Evolutionary conservation across 2,888 invertebrate species (phyloP), one percentile per base, ranked within the genome.

Genomic region (Drosophila helvetica): DNA sequence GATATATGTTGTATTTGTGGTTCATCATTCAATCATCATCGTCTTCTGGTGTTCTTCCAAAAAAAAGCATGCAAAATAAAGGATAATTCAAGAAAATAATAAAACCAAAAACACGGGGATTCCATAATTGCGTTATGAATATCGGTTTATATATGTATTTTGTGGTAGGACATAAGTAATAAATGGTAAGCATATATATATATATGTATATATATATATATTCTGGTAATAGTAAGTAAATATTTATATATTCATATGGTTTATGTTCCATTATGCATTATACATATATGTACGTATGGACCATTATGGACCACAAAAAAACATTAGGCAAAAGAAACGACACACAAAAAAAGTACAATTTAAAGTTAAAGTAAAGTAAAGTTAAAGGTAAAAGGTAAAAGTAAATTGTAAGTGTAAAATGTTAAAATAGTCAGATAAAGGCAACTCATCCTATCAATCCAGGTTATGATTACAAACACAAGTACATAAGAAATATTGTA

Each of bases 1-100:
- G 89, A 90, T 90, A 87, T 81, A 88, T 83, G 87, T 88, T 89
- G 82, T 84, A 68, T 79, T 88, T 81, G 70, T 88, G 84, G 60
- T 77, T 68, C 61, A 75, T 74, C 43, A 58, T 69, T 43, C 58
- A 59, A 45, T 66, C 52, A 43, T 53, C 47, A 38, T 61, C 56
- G 17, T 65, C 66, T 50, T n/a, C 48, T 42, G n/a, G 53, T 63
- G 47, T 43, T 66, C 52, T 57, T 68, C 17, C 17, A 65, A 63
- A 72, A 33, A 8, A 47, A 46, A 46, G 43, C 15, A 52, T 50
- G 25, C 57, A 38, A 19, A 19, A 19, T 48, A 46, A 70, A 77
- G 6, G 1, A 42, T n/a, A 50, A 46, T 33, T 33, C 33, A 54
- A 1, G 52, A 71, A 60, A 47, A 43, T 25, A 62, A 51, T 27